Evolutionary conservation across 92 coral and sea anemone genomes (phyloP), one percentile per base, ranked within the genome.

Genomic region (Porites lobata): DNA sequence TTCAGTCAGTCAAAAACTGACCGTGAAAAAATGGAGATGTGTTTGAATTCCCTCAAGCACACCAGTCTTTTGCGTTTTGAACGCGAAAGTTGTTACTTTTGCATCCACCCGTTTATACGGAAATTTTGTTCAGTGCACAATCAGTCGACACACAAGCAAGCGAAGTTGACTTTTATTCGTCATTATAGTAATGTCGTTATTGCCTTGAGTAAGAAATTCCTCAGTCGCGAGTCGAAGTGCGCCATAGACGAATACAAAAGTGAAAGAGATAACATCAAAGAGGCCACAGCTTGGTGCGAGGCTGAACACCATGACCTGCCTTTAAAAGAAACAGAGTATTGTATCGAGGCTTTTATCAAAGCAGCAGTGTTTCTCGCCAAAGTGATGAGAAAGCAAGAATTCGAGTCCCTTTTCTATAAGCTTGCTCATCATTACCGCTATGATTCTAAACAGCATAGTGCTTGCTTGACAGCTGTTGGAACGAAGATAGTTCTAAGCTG

Each of bases 221-320:
- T 88, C 50, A 91, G 91, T 79, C 73, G 71, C 10, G 57, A 83
- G 9, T 76, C 85, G 56, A 74, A 54, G 63, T 59, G 65, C 14
- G 93, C 96, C 62, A 72, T 94, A 11, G 47, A 53, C 15, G 71
- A 24, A 22, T 94, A 76, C 90, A 79, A 78, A 18, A 32, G 29
- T 13, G 94, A 94, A 69, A 90, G 79, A 20, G 85, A 69, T 6
- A 94, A 88, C 85, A 83, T 94, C 66, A 86, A 69, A 63, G 87
- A 94, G 78, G 71, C 89, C 18, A 71, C 84, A 43, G 15, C 61
- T 0, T 90, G 91, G 93, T 92, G 93, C 62, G 75, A 79, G 9
- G 94, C 72, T 29, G 87, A 65, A 13, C 24, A 77, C 29, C 72
- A 29, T 13, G 84, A 69, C 29, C 26, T 74, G 4, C 82, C 77